Conservation (phyloP, 2,888 invertebrate genomes). For the Ectropis crepuscularia region DNA sequence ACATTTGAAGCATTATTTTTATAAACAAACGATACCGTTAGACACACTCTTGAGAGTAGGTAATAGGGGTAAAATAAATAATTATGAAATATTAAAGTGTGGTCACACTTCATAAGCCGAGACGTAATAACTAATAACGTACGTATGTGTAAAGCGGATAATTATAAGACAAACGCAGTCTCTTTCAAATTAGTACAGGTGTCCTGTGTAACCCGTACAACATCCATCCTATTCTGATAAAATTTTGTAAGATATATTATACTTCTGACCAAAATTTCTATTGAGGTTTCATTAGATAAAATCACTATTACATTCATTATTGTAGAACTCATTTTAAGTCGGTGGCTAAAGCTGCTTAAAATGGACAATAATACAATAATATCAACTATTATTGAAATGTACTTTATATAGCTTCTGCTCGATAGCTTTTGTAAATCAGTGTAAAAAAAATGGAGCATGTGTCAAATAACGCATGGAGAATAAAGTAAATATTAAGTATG, state of each 20-base stretch:
- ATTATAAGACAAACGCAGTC: too few relatives aligned
- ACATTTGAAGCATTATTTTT: too few relatives aligned
- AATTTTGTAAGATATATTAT: conserved; percentile 9
- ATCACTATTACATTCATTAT: conserved; percentile 8
- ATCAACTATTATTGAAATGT: conserved; percentile 3
- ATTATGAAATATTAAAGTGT: too few relatives aligned
- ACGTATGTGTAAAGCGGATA: too few relatives aligned
- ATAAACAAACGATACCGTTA: too few relatives aligned
- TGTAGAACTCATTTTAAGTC: conserved; percentile 34
- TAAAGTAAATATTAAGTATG: background rate
- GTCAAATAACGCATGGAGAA: background rate
- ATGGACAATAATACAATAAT: conserved; percentile 47
- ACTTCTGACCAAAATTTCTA: conserved; percentile 12
- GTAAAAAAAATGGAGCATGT: conserved; percentile 6
- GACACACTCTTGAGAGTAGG: too few relatives aligned
- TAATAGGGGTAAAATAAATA: too few relatives aligned
- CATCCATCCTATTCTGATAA: too few relatives aligned
- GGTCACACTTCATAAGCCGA: too few relatives aligned
- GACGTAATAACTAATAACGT: too few relatives aligned
- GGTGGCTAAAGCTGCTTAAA: conserved; percentile 39
- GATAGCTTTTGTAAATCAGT: conserved; percentile 51
- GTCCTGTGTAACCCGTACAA: too few relatives aligned
- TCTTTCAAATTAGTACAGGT: background rate
- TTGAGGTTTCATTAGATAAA: conserved; percentile 2
- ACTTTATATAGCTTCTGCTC: conserved; percentile 22